These are phyloP conservation scores for Patiria pectinifera DNA, from an alignment of 53 echinoderm and acorn worm species.

Conservation along the genomic window DNA sequence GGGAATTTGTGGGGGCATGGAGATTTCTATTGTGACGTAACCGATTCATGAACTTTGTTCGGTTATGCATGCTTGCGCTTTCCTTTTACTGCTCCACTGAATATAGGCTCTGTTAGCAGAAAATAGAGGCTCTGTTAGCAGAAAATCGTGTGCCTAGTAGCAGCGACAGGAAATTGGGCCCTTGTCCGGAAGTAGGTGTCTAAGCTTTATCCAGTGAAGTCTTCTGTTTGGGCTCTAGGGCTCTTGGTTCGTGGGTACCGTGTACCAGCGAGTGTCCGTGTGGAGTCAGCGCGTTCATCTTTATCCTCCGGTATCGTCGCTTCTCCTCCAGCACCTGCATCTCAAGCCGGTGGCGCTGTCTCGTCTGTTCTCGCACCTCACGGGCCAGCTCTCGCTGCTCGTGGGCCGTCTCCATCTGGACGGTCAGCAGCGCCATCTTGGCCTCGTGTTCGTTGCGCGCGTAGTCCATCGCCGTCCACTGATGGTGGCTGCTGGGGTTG, in stretches of 20 bases:
- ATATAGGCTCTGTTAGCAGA: no score
- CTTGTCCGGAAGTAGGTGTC: no score
- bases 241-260: not conserved
- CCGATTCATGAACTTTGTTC: no score
- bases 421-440: slow-evolving; percentile 51
- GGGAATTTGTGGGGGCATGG: no score
- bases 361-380: slow-evolving; percentile 52
- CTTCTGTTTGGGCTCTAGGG: not conserved
- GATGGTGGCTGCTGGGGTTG: not conserved
- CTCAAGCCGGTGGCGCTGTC: slow-evolving; percentile 30
- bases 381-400: slow-evolving; percentile 56
- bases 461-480: slow-evolving; percentile 20
- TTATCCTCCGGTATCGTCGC: slow-evolving; percentile 37
- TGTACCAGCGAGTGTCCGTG: not conserved
- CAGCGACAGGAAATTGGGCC: no score
- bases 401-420: slow-evolving; percentile 58
- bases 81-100: no score
- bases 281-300: slow-evolving; percentile 23
- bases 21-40: no score
- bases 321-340: slow-evolving; percentile 55
- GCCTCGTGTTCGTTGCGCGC: slow-evolving; percentile 47
- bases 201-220: not conserved
- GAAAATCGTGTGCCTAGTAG: no score
- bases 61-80: no score
- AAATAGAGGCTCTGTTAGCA: no score